Evolutionary conservation across 2,113 vertebrate species (phyloP).

Genomic region (Trochalopteron elliotii): DNA sequence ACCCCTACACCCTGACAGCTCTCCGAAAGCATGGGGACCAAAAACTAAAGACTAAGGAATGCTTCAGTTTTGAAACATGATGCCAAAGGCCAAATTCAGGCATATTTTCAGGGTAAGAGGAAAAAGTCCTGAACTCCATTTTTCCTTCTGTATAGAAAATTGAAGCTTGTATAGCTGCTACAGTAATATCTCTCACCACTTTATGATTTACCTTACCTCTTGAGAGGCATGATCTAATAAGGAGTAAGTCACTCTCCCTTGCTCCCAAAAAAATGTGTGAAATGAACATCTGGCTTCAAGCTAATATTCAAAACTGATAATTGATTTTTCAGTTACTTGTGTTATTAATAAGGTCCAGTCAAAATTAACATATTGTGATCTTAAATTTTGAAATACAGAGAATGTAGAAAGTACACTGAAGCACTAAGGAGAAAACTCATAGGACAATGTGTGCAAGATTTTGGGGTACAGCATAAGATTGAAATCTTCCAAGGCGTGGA

Average conservation of each 20-base stretch:
- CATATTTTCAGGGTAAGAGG: not conserved
- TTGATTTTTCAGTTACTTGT: not conserved
- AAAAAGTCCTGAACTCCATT: not conserved
- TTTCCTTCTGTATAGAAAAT: not conserved
- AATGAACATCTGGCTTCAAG: not conserved
- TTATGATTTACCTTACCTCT: not conserved
- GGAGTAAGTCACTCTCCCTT: not conserved
- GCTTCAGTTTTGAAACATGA: not conserved
- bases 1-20: no score
- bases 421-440: not conserved
- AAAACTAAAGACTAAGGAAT: not conserved
- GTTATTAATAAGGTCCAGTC: not conserved
- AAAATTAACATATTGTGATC: not conserved
- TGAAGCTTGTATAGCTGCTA: not conserved
- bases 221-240: not conserved
- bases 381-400: not conserved
- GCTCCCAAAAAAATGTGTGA: not conserved
- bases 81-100: not conserved
- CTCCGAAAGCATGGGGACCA: not conserved
- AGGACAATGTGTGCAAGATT: not conserved
- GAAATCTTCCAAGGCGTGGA: not conserved
- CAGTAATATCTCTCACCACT: not conserved
- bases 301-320: not conserved
- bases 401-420: not conserved
- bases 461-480: not conserved